Evolutionary conservation across 2,113 vertebrate species (phyloP), one percentile per base, ranked within the genome.

Genomic region (Xiphophorus maculatus): DNA sequence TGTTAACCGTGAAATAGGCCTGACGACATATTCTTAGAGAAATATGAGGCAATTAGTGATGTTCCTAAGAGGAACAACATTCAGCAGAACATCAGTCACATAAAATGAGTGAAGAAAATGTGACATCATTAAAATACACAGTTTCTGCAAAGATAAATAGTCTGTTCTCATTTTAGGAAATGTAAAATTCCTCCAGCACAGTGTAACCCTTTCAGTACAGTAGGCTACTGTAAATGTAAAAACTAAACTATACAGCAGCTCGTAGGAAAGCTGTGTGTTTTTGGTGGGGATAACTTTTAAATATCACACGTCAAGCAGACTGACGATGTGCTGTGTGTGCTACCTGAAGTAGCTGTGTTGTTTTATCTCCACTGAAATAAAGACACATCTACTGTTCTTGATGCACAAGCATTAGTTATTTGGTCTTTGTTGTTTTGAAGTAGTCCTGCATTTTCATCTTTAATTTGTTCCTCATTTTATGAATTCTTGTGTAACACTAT

Each of bases 41-140:
- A 67, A 76, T 79, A 74, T 9, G 68, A 85, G 66, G 74, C 66
- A 82, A 71, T 80, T 85, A 69, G 66, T 5, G 69, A 80, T 67
- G 44, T 66, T 84, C 58, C 13, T 74, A 15, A 63, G 51, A 82
- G 79, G 63, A 71, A 44, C 12, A 76, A 75, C 63, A 37, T 71
- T 80, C 37, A 73, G 71, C 74, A 79, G 37, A 72, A 10, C 42
- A 85, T 83, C 67, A 70, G 33, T 80, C 73, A 82, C 22, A 73
- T 22, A 54, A 28, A 69, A 29, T 42, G 5, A 66, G 71, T 32
- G 15, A 63, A 65, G 72, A 71, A 81, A 84, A 33, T 54, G 61
- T 63, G 67, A 79, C 79, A 74, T 73, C 32, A 76, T 60, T 54
- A 32, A 64, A 51, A 63, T 35, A 69, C 66, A 61, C 48, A 1